Base-by-base conservation (phyloP, 2,888 invertebrate genomes). In the Papilio demoleus region DNA sequence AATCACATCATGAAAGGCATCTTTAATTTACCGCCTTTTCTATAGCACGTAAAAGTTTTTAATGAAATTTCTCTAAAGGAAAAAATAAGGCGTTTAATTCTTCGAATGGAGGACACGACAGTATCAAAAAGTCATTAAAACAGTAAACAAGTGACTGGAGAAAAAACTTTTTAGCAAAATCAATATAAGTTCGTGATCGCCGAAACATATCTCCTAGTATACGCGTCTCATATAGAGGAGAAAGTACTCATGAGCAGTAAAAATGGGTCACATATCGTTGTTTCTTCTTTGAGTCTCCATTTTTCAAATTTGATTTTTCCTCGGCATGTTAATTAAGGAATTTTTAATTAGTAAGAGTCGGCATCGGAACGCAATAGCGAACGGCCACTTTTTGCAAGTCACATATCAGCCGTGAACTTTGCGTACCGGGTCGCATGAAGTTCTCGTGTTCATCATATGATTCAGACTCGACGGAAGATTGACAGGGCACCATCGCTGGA, bases 11-110 rank as follows among this genome's bases (percentile, higher is more conserved):
- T 40, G 58, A 19, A 58, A 45, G 65, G 42, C 58, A 58, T 65
- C 65, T 65, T 65, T 65, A 65, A 65, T 58, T 58, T 59, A 45
- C 42, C 58, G 58, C 58, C n/a, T 22, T 45, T 14, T 34, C 65
- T 58, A 42, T 65, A 42, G 40, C 22, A 22, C 45, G 45, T 24
- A 22, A 40, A 65, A 65, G 58, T 58, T 65, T 38, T 58, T 65
- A 65, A 65, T 59, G 56, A 65, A 65, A 65, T 42, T 59, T 40
- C 36, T 22, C 22, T 40, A 24, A n/a, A 6, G 17, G 36, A 22
- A 59, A 59, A 38, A 59, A 59, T 38, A 59, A 59, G n/a, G 14
- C 59, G 38, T 59, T 59, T 59, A 40, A 59, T 59, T 59, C 59
- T 38, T 59, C 38, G 38, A 58, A 59, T 19, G 12, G 38, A 36